These are phyloP conservation scores for Rallus limicola DNA, from an alignment of 2,113 vertebrate genomes.

Conservation along the genomic window DNA sequence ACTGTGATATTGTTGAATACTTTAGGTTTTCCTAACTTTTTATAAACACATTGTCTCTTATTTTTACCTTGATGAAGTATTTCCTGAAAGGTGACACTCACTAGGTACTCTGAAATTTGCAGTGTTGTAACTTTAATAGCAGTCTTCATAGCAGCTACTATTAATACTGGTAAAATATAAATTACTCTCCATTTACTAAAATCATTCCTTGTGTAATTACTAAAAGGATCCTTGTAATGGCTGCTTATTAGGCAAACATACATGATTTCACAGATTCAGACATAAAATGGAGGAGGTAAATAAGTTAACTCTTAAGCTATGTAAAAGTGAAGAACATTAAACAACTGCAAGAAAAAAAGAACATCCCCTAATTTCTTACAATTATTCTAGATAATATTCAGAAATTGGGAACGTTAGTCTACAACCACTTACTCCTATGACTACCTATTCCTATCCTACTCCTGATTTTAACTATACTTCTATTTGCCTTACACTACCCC, in stretches of 20 bases:
- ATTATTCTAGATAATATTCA: background rate
- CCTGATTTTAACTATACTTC: background rate
- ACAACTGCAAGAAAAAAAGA: background rate
- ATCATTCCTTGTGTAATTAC: background rate
- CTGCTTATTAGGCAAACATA: background rate
- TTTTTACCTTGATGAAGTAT: background rate
- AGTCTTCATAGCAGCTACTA: background rate
- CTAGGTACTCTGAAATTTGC: background rate
- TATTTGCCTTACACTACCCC: background rate
- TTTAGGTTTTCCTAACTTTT: background rate
- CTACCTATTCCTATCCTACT: background rate
- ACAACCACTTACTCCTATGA: background rate
- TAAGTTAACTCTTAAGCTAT: background rate
- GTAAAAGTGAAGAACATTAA: background rate
- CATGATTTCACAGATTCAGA: background rate
- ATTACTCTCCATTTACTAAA: background rate
- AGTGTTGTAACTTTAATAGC: background rate
- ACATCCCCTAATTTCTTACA: background rate
- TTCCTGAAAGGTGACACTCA: background rate
- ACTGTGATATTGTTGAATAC: background rate
- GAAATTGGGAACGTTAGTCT: background rate
- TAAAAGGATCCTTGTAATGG: background rate
- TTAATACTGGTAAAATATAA: background rate
- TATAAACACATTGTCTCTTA: background rate
- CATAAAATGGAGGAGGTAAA: background rate